These are phyloP conservation scores for Pristis pectinata DNA, from an alignment of 2,797 vertebrate species.

Conservation along the genomic window DNA sequence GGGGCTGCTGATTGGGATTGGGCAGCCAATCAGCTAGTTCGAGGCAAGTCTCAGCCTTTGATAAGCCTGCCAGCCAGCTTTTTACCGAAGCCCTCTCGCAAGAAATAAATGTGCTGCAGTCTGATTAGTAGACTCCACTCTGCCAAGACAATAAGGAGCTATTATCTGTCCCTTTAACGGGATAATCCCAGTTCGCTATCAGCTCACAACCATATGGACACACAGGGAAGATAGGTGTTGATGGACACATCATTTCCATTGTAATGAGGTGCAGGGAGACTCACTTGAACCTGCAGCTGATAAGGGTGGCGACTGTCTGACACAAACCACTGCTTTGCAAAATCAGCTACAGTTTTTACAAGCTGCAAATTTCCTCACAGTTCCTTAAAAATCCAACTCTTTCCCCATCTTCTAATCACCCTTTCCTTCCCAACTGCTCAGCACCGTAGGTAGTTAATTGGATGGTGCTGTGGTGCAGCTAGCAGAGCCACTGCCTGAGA, in stretches of 20 bases:
- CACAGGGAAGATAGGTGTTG: constrained; percentile 87
- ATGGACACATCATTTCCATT: constrained; percentile 91
- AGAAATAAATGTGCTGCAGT: constrained; percentile 85
- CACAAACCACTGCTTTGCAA: background rate
- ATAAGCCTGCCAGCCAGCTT: constrained; percentile 66
- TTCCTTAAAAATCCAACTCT: background rate
- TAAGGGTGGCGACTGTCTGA: constrained; percentile 5
- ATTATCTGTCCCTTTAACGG: constrained; percentile 92
- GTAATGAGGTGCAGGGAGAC: constrained; percentile 70
- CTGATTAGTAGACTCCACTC: constrained; percentile 92
- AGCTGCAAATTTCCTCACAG: background rate
- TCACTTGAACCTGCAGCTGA: constrained; percentile 41
- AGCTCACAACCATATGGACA: constrained; percentile 95
- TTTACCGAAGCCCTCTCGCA: constrained; percentile 40
- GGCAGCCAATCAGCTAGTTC: background rate
- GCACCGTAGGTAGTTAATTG: too few species aligned
- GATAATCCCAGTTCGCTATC: constrained; percentile 90
- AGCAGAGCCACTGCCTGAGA: too few species aligned
- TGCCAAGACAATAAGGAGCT: constrained; percentile 99
- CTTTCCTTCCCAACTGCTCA: background rate
- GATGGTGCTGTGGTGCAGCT: too few species aligned
- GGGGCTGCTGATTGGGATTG: constrained; percentile 23
- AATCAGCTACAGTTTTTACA: background rate
- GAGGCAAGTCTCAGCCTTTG: constrained; percentile 42
- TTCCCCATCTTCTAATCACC: background rate